phyloP scores from a whole-genome alignment of 2,797 vertebrate species.

The Rallus crepitans region DNA sequence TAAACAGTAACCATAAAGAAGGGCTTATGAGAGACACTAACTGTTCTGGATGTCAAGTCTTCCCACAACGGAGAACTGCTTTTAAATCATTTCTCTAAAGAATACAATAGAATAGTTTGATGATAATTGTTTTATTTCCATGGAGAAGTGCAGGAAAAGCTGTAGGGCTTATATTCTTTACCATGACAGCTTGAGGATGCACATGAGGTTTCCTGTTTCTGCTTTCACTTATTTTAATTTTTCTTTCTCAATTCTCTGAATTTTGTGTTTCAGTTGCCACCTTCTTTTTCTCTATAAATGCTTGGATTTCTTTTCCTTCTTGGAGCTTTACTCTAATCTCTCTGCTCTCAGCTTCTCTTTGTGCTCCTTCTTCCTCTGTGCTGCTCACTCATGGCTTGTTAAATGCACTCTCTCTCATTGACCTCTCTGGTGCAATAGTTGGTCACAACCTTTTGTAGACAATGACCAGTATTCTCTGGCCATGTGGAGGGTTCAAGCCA shows the following conservation, averaged over 20 bases:
- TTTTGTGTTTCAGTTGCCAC: neutral
- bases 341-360: neutral
- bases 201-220: neutral
- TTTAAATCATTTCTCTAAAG: conserved; percentile 48
- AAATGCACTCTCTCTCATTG: neutral
- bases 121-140: conserved; percentile 58
- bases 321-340: neutral
- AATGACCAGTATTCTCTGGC: neutral
- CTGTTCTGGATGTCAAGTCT: conserved; percentile 28
- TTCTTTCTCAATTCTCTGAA: neutral
- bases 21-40: neutral
- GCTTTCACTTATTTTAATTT: neutral
- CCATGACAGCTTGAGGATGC: neutral
- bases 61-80: conserved; percentile 4
- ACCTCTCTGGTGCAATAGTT: neutral
- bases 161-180: neutral
- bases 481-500: neutral
- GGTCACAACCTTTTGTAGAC: neutral
- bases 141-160: conserved; percentile 44
- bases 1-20: conserved; percentile 26
- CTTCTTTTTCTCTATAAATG: neutral
- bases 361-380: neutral
- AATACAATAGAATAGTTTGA: conserved; percentile 39
- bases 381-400: neutral
- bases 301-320: neutral